Evolutionary conservation across 2,797 vertebrate species (phyloP).

Genomic region (Epinephelus malabaricus): DNA sequence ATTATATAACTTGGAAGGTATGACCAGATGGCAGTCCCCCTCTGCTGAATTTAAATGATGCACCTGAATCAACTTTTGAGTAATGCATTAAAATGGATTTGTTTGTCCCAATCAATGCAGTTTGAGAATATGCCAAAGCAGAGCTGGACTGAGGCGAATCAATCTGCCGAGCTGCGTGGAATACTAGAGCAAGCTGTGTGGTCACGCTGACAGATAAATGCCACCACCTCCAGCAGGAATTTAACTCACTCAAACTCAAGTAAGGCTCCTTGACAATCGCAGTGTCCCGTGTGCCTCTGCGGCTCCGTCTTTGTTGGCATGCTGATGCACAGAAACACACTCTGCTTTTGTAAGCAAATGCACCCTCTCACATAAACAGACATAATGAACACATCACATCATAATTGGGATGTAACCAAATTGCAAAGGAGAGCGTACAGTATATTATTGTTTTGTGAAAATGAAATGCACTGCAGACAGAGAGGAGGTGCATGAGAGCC

Average conservation of each 20-base stretch:
- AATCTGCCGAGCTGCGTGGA: slow-evolving; percentile 60
- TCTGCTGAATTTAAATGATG: slow-evolving; percentile 64
- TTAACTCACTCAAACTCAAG: slow-evolving; percentile 32
- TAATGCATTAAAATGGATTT: slow-evolving; percentile 71
- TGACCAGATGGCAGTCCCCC: slow-evolving; percentile 61
- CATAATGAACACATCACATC: slow-evolving; percentile 35
- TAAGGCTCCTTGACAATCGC: neutral
- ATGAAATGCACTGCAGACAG: slow-evolving; percentile 28
- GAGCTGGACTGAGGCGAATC: slow-evolving; percentile 60
- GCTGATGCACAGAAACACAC: neutral
- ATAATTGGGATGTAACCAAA: slow-evolving; percentile 33
- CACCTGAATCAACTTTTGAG: slow-evolving; percentile 73
- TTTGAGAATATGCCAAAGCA: slow-evolving; percentile 63
- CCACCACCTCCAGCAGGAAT: slow-evolving; percentile 37
- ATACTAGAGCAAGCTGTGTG: slow-evolving; percentile 42
- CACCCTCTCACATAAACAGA: slow-evolving; percentile 27
- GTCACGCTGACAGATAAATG: slow-evolving; percentile 54
- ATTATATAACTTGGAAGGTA: slow-evolving; percentile 44
- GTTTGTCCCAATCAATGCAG: slow-evolving; percentile 71
- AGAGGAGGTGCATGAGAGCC: slow-evolving; percentile 8
- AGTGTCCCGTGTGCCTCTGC: neutral
- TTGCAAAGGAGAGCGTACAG: slow-evolving; percentile 14
- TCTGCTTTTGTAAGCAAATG: slow-evolving; percentile 11
- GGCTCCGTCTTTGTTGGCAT: neutral
- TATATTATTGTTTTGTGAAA: slow-evolving; percentile 30